Percentiles rank a stretch among this genome's conserved stretches.
These are phyloP conservation scores for Uropetala carovei DNA, from an alignment of 2,888 invertebrate species.

Conservation along the genomic window DNA sequence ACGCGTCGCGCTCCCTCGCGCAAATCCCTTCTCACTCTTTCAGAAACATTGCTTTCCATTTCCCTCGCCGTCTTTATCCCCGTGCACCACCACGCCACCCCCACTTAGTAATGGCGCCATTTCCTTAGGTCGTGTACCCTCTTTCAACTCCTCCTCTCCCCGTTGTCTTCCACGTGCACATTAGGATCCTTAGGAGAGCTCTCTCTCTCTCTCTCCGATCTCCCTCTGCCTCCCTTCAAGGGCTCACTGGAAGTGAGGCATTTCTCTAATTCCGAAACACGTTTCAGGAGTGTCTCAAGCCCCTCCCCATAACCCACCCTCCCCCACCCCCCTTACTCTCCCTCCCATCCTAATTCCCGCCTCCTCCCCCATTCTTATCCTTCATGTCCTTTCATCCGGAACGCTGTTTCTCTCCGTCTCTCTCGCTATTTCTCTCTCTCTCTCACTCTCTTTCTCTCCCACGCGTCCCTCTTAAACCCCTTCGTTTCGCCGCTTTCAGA, in stretches of 20 bases:
- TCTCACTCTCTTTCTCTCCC: not conserved
- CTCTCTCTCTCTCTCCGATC: not conserved
- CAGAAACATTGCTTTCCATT: not conserved
- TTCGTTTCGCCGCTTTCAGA: not conserved
- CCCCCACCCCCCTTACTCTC: not conserved
- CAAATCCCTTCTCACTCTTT: no score
- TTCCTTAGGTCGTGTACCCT: not conserved
- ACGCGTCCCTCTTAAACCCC: no score
- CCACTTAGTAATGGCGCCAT: not conserved
- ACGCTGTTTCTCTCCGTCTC: not conserved
- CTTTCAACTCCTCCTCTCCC: not conserved
- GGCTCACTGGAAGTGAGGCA: not conserved
- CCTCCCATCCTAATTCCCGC: no score
- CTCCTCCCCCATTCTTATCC: no score
- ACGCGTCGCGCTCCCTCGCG: no score
- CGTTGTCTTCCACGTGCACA: not conserved
- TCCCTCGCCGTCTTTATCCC: not conserved
- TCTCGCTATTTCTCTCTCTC: not conserved
- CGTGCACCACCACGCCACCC: not conserved
- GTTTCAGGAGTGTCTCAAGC: not conserved
- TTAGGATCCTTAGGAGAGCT: slow-evolving; percentile 5
- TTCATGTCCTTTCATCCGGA: no score
- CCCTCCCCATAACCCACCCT: not conserved
- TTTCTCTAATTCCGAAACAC: no score
- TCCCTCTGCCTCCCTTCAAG: not conserved